Conservation (phyloP, 2,888 invertebrate genomes). For the Dryadula phaetusa region DNA sequence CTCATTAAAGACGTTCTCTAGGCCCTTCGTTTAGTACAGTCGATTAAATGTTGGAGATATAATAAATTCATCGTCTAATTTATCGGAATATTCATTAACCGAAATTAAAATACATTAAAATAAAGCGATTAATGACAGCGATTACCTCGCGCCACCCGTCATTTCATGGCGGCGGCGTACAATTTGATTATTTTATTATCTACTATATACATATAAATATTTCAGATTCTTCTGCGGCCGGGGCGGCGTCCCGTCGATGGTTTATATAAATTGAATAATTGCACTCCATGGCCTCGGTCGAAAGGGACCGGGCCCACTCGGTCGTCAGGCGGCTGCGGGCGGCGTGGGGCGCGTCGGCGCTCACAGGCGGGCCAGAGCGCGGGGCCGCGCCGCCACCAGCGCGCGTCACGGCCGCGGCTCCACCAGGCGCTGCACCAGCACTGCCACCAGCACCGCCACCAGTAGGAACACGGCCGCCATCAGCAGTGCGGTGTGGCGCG, state of each 20-base stretch:
- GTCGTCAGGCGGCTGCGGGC: constrained; percentile 23
- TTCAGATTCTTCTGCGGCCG: constrained; percentile 27
- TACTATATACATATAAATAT: constrained; percentile 47
- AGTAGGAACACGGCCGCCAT: constrained; percentile 85
- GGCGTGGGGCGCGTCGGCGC: constrained; percentile 37
- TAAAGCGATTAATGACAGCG: constrained; percentile 39
- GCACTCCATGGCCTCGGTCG: constrained; percentile 39
- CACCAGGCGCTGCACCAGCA: constrained; percentile 84
- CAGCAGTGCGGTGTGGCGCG: constrained; percentile 85
- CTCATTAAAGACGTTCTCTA: constrained; percentile 34
- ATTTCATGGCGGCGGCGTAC: constrained; percentile 41
- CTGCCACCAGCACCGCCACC: constrained; percentile 85
- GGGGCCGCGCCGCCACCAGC: constrained; percentile 68
- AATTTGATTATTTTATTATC: constrained; percentile 37
- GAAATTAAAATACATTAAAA: constrained; percentile 37
- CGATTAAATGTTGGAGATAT: constrained; percentile 33
- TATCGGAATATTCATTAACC: constrained; percentile 18
- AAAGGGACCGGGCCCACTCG: constrained; percentile 23
- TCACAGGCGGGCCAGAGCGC: constrained; percentile 70
- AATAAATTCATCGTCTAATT: constrained; percentile 29
- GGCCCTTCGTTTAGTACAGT: constrained; percentile 44
- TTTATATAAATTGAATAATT: constrained; percentile 35
- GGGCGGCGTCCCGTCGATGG: constrained; percentile 18
- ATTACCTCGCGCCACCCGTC: constrained; percentile 37
- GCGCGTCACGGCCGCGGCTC: constrained; percentile 78